phyloP scores from a whole-genome alignment of 1,140 invertebrate genomes.

The Philopotamus ludificatus region DNA sequence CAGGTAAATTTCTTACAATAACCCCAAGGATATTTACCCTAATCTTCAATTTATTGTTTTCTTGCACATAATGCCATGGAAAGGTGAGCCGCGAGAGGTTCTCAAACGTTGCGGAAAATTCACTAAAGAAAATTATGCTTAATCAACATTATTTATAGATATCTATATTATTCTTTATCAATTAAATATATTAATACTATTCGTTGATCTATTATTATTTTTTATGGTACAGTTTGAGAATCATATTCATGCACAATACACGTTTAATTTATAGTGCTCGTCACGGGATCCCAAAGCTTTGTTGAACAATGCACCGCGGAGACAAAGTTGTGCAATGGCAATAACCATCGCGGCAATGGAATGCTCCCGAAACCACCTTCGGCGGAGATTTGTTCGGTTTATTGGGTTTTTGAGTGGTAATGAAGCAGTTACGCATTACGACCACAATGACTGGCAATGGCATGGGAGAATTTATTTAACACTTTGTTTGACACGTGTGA shows the following conservation, averaged over 20 bases:
- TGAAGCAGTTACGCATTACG: slow-evolving; percentile 48
- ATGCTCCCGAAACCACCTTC: slow-evolving; percentile 6
- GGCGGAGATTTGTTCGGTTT: slow-evolving; percentile 37
- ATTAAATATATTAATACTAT: background rate
- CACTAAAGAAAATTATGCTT: too few relatives aligned
- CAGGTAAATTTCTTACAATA: slow-evolving; percentile 36
- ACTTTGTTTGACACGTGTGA: slow-evolving; percentile 58
- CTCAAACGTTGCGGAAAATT: too few relatives aligned
- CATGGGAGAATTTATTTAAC: slow-evolving; percentile 55
- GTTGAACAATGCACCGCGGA: slow-evolving; percentile 14
- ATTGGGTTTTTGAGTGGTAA: slow-evolving; percentile 47
- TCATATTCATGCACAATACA: background rate
- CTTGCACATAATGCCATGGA: too few relatives aligned
- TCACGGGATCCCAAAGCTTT: too few relatives aligned
- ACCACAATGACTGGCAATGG: slow-evolving; percentile 28
- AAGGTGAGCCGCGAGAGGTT: too few relatives aligned
- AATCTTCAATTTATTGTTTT: slow-evolving; percentile 55
- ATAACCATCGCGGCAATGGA: slow-evolving; percentile 23
- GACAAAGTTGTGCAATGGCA: slow-evolving; percentile 28
- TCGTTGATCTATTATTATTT: background rate
- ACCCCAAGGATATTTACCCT: slow-evolving; percentile 41
- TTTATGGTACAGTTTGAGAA: background rate
- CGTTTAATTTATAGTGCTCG: too few relatives aligned
- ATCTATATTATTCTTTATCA: too few relatives aligned
- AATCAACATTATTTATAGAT: background rate